Conservation (phyloP, 1,140 invertebrate genomes). For the Drosophila ficusphila region DNA sequence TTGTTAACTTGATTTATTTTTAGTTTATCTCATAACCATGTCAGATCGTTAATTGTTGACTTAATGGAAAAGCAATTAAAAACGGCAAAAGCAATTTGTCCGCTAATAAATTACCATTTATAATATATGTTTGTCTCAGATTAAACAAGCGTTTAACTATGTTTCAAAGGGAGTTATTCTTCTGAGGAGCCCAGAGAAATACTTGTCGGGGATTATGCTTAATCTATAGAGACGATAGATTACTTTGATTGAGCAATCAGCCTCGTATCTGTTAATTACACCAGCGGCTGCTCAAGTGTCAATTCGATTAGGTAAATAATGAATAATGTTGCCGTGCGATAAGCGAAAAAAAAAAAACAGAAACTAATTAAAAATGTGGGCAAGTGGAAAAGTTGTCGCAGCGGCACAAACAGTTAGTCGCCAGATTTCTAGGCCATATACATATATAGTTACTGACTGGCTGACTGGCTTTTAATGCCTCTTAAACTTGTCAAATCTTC, state of each 20-base stretch:
- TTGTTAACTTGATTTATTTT: conserved; percentile 8
- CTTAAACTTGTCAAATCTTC: conserved; percentile 84
- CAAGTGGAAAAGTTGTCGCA: conserved; percentile 39
- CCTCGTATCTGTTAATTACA: conserved; percentile 45
- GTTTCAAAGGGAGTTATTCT: not conserved
- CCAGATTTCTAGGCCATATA: conserved; percentile 66
- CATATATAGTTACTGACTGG: not conserved
- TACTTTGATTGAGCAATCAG: conserved; percentile 41
- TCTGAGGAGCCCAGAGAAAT: not conserved
- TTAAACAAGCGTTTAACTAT: no score
- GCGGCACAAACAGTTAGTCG: conserved; percentile 37
- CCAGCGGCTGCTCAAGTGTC: conserved; percentile 60
- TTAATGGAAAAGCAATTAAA: conserved; percentile 43
- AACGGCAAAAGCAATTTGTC: conserved; percentile 21
- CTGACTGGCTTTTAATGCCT: conserved; percentile 62
- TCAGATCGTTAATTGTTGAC: conserved; percentile 49
- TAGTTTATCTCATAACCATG: not conserved
- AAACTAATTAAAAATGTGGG: conserved; percentile 41
- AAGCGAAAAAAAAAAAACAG: conserved; percentile 33
- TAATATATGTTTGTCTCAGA: not conserved
- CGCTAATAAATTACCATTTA: conserved; percentile 1
- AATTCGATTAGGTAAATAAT: conserved; percentile 72
- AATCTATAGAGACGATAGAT: conserved; percentile 14
- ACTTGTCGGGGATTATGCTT: conserved; percentile 10
- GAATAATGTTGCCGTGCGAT: conserved; percentile 43